These are phyloP conservation scores for human (Homo sapiens) DNA, from an alignment of 2,113 vertebrate genomes.

Conservation along the genomic window GRCh38 chr5:157798501-157799000, in stretches of 20 bases:
- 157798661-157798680: not conserved
- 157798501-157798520: slow-evolving; percentile 12
- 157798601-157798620: not conserved
- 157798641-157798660: not conserved
- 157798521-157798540: not conserved
- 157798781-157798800: not conserved
- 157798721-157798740: not conserved
- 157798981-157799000: not conserved
- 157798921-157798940: not conserved
- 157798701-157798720: not conserved
- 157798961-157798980: not conserved
- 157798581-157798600: slow-evolving; percentile 1
- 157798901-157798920: not conserved
- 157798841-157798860: not conserved
- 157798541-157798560: slow-evolving; percentile 19
- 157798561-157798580: not conserved
- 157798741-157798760: slow-evolving; percentile 16
- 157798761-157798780: not conserved
- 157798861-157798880: not conserved
- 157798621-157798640: not conserved
- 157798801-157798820: not conserved
- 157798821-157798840: not conserved
- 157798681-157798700: not conserved
- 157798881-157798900: slow-evolving; percentile 17
- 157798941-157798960: not conserved